Evolutionary conservation across 2,113 vertebrate species (phyloP), one percentile per base, ranked within the genome.

Genomic region (Phyllopteryx taeniolatus): DNA sequence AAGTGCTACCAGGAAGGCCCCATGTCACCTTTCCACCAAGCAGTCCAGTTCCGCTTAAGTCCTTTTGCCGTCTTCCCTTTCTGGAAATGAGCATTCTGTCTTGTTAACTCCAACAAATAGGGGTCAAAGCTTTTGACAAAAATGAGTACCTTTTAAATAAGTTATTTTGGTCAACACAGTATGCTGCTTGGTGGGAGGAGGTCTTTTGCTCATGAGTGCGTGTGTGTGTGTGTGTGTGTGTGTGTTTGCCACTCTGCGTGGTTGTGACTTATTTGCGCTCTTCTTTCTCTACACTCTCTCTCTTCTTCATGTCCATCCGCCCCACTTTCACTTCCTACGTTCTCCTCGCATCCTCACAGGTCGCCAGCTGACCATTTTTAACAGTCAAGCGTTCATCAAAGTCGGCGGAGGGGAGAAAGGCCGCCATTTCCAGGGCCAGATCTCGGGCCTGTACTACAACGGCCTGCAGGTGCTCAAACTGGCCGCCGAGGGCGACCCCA

Each of bases 311-410:
- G 57, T 57, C 42, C 61, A 71, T 54, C 68, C 61, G 60, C 64
- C 57, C 70, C 75, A 70, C 68, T 47, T 42, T 68, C 67, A 0
- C 73, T 53, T 76, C 54, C 62, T 63, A 15, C 68, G 73, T 62
- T 33, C 66, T 60, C 62, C 43, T n/a, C 22, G 62, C 71, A 60
- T 47, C 39, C 69, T 8, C 61, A 8, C 85, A 98, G 96, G 96
- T 92, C 95, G 96, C 67, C 96, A 98, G 92, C 87, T 98, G 87
- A 98, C 96, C 51, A 98, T 98, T 87, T 98, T 98, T 90, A 98
- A 98, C 94, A 97, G 96, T 92, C 96, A 98, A 91, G 95, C 96
- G 10, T 94, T 94, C 87, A 96, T 95, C 86, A 96, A 95, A 87
- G 94, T 98, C 0, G 96, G 96, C 71, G 96, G 95, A 84, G 94